Evolutionary conservation across 2,888 invertebrate genomes (phyloP).

Genomic region (Diplazon laetatorius): DNA sequence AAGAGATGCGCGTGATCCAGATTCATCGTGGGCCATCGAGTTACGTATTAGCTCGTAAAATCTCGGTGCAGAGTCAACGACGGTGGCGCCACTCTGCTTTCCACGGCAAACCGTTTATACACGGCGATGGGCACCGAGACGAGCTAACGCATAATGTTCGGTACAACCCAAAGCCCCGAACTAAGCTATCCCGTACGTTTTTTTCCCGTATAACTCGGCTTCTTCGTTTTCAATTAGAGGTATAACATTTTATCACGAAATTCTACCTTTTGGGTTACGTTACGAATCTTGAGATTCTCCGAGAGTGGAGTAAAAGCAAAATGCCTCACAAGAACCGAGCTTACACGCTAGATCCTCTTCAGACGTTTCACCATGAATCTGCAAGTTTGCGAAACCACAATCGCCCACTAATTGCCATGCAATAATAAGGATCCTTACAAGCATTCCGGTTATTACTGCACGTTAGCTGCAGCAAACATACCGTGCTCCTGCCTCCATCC

Average conservation of each 20-base stretch:
- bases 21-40: constrained; percentile 64
- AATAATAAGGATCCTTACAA: constrained; percentile 50
- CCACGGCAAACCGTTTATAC: constrained; percentile 31
- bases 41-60: constrained; percentile 62
- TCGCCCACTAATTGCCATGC: constrained; percentile 56
- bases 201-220: constrained; percentile 50
- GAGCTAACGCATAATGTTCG: constrained; percentile 18
- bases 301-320: constrained; percentile 38
- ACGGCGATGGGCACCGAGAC: constrained; percentile 13
- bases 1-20: constrained; percentile 61
- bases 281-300: constrained; percentile 7
- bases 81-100: neutral
- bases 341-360: constrained; percentile 19
- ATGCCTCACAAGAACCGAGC: constrained; percentile 41
- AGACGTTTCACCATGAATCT: constrained; percentile 30
- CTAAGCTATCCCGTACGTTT: constrained; percentile 5
- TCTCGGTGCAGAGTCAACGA: constrained; percentile 18
- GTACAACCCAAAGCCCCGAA: constrained; percentile 5
- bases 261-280: constrained; percentile 4
- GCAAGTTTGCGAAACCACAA: constrained; percentile 52
- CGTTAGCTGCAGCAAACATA: constrained; percentile 3
- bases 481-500: too few relatives aligned
- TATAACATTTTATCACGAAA: constrained; percentile 43
- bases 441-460: neutral
- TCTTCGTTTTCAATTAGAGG: constrained; percentile 47